A percentile compares a stretch with the other conserved stretches of the same genome.
Evolutionary conservation across 2,888 invertebrate species (phyloP).

Genomic region (Stomorhina lunata): DNA sequence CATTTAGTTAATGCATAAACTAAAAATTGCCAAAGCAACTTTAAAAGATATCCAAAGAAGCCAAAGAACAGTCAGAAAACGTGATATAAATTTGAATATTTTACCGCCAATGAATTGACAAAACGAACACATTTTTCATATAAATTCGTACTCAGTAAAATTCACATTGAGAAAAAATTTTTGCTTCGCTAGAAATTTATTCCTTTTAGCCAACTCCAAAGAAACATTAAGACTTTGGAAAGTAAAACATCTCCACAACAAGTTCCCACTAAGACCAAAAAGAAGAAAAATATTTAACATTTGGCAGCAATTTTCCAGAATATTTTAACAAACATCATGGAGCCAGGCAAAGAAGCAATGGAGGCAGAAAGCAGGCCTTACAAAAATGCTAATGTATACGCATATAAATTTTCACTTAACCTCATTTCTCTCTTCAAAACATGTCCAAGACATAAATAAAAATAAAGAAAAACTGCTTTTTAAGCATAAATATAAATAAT

Average conservation of each 20-base stretch:
- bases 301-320: conserved; percentile 57
- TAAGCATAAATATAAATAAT: conserved; percentile 18
- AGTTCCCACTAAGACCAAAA: conserved; percentile 8
- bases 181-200: neutral
- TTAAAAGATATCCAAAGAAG: neutral
- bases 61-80: conserved; percentile 2
- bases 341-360: neutral
- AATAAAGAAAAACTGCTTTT: conserved; percentile 17
- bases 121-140: conserved; percentile 29
- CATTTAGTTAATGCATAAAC: neutral
- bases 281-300: conserved; percentile 46
- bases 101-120: conserved; percentile 37
- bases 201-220: neutral
- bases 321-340: conserved; percentile 1
- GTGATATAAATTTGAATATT: conserved; percentile 61
- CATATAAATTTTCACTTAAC: conserved; percentile 65
- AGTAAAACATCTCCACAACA: conserved; percentile 31
- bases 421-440: conserved; percentile 60
- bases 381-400: conserved; percentile 55
- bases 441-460: conserved; percentile 40
- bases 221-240: conserved; percentile 2
- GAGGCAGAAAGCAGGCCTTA: neutral
- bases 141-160: conserved; percentile 12
- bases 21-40: neutral
- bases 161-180: neutral